A percentile compares a stretch with the other conserved stretches of the same genome.
Conservation (phyloP, 1,140 invertebrate genomes). For the Leptoteleia sp. region DNA sequence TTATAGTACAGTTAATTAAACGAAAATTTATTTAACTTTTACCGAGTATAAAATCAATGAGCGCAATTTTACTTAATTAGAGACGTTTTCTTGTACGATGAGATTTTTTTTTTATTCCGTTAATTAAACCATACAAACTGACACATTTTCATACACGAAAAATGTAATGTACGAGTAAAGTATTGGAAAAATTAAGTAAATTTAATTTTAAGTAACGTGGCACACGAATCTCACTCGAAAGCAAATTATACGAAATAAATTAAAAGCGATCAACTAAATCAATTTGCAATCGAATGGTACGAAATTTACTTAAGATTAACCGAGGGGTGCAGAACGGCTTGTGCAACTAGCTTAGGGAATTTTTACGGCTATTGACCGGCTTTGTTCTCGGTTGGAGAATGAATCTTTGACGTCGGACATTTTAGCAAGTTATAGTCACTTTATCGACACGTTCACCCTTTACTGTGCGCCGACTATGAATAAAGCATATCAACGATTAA, state of each 20-base stretch:
- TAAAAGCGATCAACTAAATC: constrained; percentile 21
- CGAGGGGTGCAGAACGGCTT: background rate
- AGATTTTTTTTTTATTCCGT: too few relatives aligned
- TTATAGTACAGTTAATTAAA: too few relatives aligned
- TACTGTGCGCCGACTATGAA: constrained; percentile 26
- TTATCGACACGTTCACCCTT: constrained; percentile 40
- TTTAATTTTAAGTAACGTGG: constrained; percentile 12
- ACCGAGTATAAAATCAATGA: too few relatives aligned
- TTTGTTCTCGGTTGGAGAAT: constrained; percentile 18
- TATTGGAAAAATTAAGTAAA: constrained; percentile 8
- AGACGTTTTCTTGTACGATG: too few relatives aligned
- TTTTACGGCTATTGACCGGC: constrained; percentile 13
- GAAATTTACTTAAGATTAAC: constrained; percentile 16
- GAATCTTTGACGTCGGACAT: constrained; percentile 19
- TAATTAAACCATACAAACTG: too few relatives aligned
- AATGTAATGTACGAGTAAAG: too few relatives aligned
- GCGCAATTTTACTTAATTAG: too few relatives aligned
- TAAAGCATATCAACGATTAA: constrained; percentile 58
- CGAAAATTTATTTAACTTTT: too few relatives aligned
- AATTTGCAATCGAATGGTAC: constrained; percentile 1
- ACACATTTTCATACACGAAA: too few relatives aligned
- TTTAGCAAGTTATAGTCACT: constrained; percentile 40
- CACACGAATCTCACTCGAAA: background rate
- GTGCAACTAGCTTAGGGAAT: constrained; percentile 5
- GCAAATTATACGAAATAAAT: constrained; percentile 4